These are phyloP conservation scores for Micromussa lordhowensis DNA, from an alignment of 92 coral and sea anemone genomes.

Conservation along the genomic window DNA sequence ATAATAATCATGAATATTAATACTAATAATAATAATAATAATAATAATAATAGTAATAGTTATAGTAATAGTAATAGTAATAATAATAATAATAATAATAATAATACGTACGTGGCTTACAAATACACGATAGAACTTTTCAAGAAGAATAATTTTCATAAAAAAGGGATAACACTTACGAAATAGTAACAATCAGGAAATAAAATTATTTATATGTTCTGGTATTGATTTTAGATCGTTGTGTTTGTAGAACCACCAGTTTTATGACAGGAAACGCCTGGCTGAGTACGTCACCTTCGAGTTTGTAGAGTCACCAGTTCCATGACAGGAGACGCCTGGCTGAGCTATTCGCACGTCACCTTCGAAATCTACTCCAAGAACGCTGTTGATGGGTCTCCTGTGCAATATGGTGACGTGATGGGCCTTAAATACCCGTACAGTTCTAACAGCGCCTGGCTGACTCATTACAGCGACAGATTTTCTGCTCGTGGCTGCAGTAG, in stretches of 20 bases:
- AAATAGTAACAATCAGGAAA: too few species aligned
- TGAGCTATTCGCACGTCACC: conserved; percentile 18
- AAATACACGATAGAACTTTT: too few species aligned
- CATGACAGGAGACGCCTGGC: conserved; percentile 56
- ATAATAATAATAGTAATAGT: too few species aligned
- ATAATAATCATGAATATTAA: too few species aligned
- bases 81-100: too few species aligned
- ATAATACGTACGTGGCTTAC: too few species aligned
- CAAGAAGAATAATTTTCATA: too few species aligned
- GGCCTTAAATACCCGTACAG: conserved; percentile 65
- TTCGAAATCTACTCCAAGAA: conserved; percentile 70
- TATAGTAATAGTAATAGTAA: too few species aligned
- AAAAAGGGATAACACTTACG: too few species aligned
- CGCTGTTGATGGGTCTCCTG: conserved; percentile 64
- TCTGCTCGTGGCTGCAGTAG: conserved; percentile 54
- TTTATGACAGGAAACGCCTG: conserved; percentile 54
- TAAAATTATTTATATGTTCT: too few species aligned
- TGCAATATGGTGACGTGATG: conserved; percentile 70
- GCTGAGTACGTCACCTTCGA: conserved; percentile 51
- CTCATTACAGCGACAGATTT: conserved; percentile 34
- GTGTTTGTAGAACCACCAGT: conserved; percentile 14
- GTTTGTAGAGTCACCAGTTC: conserved; percentile 34
- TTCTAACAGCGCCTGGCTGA: conserved; percentile 61
- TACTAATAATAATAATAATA: too few species aligned
- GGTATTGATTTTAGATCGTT: not conserved